A percentile compares a stretch with the other conserved stretches of the same genome.
Evolutionary conservation across 2,888 invertebrate genomes (phyloP).

Genomic region (Nezara viridula): DNA sequence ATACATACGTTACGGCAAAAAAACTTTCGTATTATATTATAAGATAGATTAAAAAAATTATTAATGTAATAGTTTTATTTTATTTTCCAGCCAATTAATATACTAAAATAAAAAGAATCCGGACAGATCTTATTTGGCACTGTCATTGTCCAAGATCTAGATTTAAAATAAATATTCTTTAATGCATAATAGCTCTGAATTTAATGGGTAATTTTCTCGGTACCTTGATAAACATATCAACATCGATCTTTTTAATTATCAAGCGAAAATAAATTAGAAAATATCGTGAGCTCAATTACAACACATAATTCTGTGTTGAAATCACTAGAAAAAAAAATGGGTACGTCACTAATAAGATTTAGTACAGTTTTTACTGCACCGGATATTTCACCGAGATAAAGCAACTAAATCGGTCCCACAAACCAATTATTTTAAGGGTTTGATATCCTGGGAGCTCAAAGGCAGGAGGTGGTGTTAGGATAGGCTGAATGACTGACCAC

Average conservation of each 20-base stretch:
- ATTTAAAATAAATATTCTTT: background rate
- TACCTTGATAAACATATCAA: background rate
- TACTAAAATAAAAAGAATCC: too few relatives aligned
- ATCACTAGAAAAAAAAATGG: background rate
- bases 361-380: background rate
- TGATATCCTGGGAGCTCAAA: background rate
- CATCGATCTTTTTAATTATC: background rate
- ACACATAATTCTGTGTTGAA: background rate
- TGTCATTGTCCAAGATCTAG: too few relatives aligned
- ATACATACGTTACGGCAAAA: too few relatives aligned
- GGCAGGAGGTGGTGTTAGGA: background rate
- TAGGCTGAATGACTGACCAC: conserved; percentile 21
- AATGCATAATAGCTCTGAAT: background rate
- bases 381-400: background rate
- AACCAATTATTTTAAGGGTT: conserved; percentile 14
- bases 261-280: background rate
- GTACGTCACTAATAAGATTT: background rate
- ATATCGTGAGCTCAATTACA: background rate
- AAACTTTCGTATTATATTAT: too few relatives aligned
- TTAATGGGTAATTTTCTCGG: background rate
- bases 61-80: too few relatives aligned
- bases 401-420: conserved; percentile 7
- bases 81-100: too few relatives aligned
- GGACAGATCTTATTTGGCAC: too few relatives aligned
- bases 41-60: too few relatives aligned